Evolutionary conservation across 2,888 invertebrate genomes (phyloP).

Genomic region (Limnephilus auricula): DNA sequence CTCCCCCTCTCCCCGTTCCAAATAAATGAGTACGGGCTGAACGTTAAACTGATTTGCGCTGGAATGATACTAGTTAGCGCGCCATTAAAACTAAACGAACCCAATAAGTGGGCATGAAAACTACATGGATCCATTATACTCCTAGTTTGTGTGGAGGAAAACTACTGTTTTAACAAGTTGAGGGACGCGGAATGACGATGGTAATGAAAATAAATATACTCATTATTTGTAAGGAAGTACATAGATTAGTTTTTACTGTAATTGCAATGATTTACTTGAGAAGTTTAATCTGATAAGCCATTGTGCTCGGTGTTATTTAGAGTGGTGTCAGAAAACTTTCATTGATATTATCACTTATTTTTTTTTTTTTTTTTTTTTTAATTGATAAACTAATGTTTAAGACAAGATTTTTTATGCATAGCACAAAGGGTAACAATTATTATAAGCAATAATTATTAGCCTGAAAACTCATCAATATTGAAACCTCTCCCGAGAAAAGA

Average conservation of each 20-base stretch:
- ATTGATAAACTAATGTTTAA: too few relatives aligned
- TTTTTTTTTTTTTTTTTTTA: too few relatives aligned
- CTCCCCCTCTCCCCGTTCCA: conserved; percentile 48
- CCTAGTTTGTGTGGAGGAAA: background rate
- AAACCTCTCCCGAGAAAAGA: too few relatives aligned
- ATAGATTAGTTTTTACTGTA: background rate
- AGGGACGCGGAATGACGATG: background rate
- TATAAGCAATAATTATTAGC: too few relatives aligned
- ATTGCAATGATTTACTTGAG: background rate
- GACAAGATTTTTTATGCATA: too few relatives aligned
- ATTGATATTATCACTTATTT: too few relatives aligned
- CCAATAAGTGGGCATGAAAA: conserved; percentile 40
- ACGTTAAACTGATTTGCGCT: conserved; percentile 45
- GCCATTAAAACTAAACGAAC: conserved; percentile 50
- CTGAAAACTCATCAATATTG: too few relatives aligned
- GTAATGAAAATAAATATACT: background rate
- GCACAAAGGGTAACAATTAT: too few relatives aligned
- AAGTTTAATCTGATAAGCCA: too few relatives aligned
- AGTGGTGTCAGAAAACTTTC: too few relatives aligned
- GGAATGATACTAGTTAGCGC: conserved; percentile 42
- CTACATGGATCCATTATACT: conserved; percentile 13
- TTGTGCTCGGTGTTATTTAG: too few relatives aligned
- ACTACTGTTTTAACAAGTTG: background rate
- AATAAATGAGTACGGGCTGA: background rate
- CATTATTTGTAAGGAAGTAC: background rate